These are phyloP conservation scores for Lateolabrax maculatus DNA, from an alignment of 2,797 vertebrate species.

Conservation along the genomic window DNA sequence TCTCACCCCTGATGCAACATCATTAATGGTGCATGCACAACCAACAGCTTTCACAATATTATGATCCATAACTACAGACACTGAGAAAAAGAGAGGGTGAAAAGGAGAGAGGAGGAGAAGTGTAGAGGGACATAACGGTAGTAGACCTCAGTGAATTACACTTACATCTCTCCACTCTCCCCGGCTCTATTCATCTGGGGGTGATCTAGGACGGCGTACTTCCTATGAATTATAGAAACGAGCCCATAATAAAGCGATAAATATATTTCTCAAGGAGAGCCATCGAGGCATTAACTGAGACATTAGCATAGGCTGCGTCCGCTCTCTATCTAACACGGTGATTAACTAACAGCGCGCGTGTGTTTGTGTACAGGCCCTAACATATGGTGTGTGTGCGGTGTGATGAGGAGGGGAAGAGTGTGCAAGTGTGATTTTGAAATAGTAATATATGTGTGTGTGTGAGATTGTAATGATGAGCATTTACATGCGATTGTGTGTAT, in stretches of 20 bases:
- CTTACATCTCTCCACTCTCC: conserved; percentile 54
- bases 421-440: not conserved
- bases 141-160: conserved; percentile 69
- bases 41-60: conserved; percentile 63
- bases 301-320: conserved; percentile 67
- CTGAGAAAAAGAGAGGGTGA: conserved; percentile 12
- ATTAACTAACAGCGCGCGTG: conserved; percentile 55
- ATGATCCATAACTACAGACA: conserved; percentile 67
- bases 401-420: not conserved
- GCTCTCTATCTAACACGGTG: conserved; percentile 51
- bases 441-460: not conserved
- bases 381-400: not conserved
- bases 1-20: conserved; percentile 57
- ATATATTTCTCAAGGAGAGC: conserved; percentile 78
- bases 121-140: conserved; percentile 32
- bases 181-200: conserved; percentile 69
- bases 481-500: not conserved
- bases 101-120: conserved; percentile 8
- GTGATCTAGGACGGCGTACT: conserved; percentile 61
- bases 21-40: conserved; percentile 66
- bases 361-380: conserved; percentile 33
- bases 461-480: conserved; percentile 4
- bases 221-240: conserved; percentile 82
- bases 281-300: conserved; percentile 65
- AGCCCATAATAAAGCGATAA: conserved; percentile 77